Conservation (phyloP, 53 echinoderm and acorn worm genomes). For the Crossaster papposus region DNA sequence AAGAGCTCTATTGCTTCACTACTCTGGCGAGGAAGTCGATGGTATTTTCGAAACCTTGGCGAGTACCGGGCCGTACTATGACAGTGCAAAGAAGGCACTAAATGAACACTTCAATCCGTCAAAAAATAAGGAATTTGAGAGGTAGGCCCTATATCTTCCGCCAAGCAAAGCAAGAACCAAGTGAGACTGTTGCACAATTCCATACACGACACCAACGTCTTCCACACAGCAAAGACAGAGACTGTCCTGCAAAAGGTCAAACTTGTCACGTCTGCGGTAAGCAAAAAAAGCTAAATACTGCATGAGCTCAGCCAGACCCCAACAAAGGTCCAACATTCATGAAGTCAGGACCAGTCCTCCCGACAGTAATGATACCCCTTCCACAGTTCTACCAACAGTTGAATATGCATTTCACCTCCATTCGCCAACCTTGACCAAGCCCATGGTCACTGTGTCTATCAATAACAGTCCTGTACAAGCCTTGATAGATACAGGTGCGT, state of each 20-base stretch:
- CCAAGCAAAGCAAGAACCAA: neutral
- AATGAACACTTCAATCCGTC: slow-evolving; percentile 10
- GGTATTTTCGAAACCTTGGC: too few relatives aligned
- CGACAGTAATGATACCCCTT: slow-evolving; percentile 25
- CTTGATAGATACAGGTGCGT: slow-evolving; percentile 50
- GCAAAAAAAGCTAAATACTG: slow-evolving; percentile 17
- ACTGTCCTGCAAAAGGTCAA: slow-evolving; percentile 30
- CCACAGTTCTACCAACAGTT: neutral
- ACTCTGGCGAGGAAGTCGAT: too few relatives aligned
- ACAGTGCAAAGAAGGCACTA: too few relatives aligned
- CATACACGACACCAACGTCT: slow-evolving; percentile 25
- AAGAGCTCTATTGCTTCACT: too few relatives aligned
- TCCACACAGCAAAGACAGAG: slow-evolving; percentile 29
- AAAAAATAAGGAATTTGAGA: neutral
- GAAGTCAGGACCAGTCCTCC: neutral
- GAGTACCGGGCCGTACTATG: too few relatives aligned
- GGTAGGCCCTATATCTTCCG: slow-evolving; percentile 29
- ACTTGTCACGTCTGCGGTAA: slow-evolving; percentile 20
- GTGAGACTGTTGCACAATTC: slow-evolving; percentile 29
- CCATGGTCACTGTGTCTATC: slow-evolving; percentile 32
- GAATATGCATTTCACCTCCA: slow-evolving; percentile 26
- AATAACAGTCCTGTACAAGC: slow-evolving; percentile 12
- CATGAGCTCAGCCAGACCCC: slow-evolving; percentile 13
- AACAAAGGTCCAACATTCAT: neutral
- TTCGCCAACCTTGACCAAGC: slow-evolving; percentile 32